Evolutionary conservation across 2,888 invertebrate species (phyloP).

Genomic region (Bhutanitis thaidina): DNA sequence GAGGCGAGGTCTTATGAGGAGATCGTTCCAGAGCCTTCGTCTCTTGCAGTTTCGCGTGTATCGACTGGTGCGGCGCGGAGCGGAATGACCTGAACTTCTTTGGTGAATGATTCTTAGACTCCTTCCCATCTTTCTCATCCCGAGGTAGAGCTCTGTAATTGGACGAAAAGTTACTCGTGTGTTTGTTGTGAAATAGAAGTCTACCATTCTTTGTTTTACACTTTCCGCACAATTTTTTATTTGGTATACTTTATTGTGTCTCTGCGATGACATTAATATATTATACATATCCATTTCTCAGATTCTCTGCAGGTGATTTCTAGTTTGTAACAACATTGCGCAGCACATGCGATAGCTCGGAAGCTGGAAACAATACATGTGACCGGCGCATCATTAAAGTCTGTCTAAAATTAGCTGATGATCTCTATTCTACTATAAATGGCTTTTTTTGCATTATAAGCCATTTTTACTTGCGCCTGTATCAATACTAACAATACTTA

Average conservation of each 20-base stretch:
- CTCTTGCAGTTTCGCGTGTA: constrained; percentile 80
- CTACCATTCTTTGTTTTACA: no score
- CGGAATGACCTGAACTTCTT: constrained; percentile 82
- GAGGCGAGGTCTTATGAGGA: constrained; percentile 81
- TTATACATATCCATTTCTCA: no score
- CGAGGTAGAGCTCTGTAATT: constrained; percentile 85
- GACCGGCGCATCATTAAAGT: neutral
- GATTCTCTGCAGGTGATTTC: no score
- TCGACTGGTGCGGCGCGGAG: constrained; percentile 79
- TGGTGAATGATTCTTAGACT: constrained; percentile 86
- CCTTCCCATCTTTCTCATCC: constrained; percentile 92
- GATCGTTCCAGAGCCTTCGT: constrained; percentile 81
- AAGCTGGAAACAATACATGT: no score
- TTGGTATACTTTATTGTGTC: no score
- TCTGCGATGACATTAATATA: no score
- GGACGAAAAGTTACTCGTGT: neutral
- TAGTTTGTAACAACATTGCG: no score
- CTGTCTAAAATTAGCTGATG: constrained; percentile 38
- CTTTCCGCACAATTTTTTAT: no score
- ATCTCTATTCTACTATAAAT: constrained; percentile 48
- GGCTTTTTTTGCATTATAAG: constrained; percentile 55
- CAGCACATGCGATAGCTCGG: no score
- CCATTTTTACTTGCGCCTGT: constrained; percentile 65
- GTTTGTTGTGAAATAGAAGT: no score
- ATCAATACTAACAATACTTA: constrained; percentile 43